These are phyloP conservation scores for Bembecia ichneumoniformis DNA, from an alignment of 2,888 invertebrate genomes.

Conservation along the genomic window DNA sequence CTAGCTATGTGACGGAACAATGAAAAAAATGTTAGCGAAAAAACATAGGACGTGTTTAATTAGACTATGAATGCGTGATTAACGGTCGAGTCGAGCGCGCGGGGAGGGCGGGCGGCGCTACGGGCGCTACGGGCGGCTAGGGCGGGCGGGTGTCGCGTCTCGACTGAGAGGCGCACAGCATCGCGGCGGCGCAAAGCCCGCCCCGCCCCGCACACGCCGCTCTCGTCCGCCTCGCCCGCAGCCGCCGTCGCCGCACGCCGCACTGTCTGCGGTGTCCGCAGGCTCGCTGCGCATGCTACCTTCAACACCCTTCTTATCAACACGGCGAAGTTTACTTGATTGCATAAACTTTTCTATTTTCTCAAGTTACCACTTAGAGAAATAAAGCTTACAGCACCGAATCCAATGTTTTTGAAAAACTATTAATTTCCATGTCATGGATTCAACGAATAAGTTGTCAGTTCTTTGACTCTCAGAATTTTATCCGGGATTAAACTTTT, in stretches of 20 bases:
- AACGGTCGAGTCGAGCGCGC: constrained; percentile 43
- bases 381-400: no score
- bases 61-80: constrained; percentile 30
- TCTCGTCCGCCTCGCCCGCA: constrained; percentile 27
- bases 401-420: no score
- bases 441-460: no score
- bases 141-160: constrained; percentile 74
- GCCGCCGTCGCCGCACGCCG: constrained; percentile 52
- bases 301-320: not conserved
- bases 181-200: constrained; percentile 74
- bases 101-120: constrained; percentile 57
- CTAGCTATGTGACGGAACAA: constrained; percentile 17
- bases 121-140: constrained; percentile 65
- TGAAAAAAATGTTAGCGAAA: constrained; percentile 20
- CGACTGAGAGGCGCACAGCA: constrained; percentile 78
- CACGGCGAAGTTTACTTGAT: not conserved
- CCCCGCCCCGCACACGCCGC: constrained; percentile 26
- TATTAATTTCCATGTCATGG: no score
- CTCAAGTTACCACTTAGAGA: no score
- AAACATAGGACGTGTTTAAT: constrained; percentile 24
- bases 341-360: no score
- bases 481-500: no score
- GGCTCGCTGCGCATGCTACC: constrained; percentile 6
- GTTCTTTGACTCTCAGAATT: no score
- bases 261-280: constrained; percentile 12